A percentile compares a stretch with the other conserved stretches of the same genome.
These are phyloP conservation scores for Capromys pilorides DNA, from an alignment of 2,797 vertebrate species.

Conservation along the genomic window DNA sequence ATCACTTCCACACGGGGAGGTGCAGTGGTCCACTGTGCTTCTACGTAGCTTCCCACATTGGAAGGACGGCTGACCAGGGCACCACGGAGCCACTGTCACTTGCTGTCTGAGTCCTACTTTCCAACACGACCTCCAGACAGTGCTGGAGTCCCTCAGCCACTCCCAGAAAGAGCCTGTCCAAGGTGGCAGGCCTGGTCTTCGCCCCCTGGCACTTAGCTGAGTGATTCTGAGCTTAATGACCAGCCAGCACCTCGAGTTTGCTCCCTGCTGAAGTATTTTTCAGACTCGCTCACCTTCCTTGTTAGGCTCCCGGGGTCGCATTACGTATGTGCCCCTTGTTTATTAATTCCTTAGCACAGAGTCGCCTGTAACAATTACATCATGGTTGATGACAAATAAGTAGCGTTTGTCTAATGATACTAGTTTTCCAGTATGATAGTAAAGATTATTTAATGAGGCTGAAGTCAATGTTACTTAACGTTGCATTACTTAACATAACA, in stretches of 20 bases:
- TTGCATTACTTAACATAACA: slow-evolving; percentile 64
- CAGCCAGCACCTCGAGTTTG: background rate
- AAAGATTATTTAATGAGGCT: slow-evolving; percentile 76
- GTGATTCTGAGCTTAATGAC: background rate
- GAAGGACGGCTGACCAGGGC: background rate
- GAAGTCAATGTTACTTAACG: slow-evolving; percentile 65
- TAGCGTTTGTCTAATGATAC: slow-evolving; percentile 52
- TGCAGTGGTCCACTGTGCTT: rapidly evolving
- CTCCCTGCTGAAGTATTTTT: background rate
- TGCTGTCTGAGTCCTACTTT: too few relatives aligned
- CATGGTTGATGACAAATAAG: slow-evolving; percentile 26
- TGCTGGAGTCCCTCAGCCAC: rapidly evolving
- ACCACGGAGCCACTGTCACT: rapidly evolving
- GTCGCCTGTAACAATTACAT: slow-evolving; percentile 27
- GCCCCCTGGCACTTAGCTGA: rapidly evolving
- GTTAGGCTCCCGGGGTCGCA: background rate
- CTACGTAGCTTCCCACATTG: rapidly evolving
- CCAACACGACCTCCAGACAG: rapidly evolving
- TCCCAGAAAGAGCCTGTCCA: rapidly evolving
- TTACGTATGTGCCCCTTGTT: background rate
- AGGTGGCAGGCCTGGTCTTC: rapidly evolving
- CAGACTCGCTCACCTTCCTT: too few relatives aligned
- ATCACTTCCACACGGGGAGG: rapidly evolving
- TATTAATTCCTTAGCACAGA: background rate
- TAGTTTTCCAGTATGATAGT: slow-evolving; percentile 64